Conservation (phyloP, 1,140 invertebrate genomes). For the Polypedilum vanderplanki region DNA sequence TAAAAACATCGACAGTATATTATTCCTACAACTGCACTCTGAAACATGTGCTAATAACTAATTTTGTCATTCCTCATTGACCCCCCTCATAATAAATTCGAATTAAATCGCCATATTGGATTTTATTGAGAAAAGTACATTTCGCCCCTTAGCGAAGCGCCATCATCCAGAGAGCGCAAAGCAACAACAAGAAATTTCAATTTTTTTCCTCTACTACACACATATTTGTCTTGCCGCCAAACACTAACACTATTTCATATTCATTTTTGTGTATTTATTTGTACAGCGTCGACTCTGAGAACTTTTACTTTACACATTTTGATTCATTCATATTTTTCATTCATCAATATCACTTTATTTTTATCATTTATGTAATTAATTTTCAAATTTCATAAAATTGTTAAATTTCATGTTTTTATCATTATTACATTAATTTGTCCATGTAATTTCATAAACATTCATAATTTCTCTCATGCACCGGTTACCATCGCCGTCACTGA, state of each 20-base stretch:
- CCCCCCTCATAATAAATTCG: neutral
- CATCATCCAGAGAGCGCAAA: conserved; percentile 20
- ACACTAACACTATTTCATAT: neutral
- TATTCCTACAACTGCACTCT: neutral
- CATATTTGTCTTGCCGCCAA: conserved; percentile 25
- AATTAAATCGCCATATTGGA: conserved; percentile 26
- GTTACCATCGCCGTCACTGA: neutral
- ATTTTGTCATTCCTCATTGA: neutral
- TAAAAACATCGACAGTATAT: neutral
- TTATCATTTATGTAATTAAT: too few relatives aligned
- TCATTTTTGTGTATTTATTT: neutral
- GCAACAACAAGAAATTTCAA: conserved; percentile 28
- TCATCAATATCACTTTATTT: too few relatives aligned
- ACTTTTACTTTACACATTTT: neutral
- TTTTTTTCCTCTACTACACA: conserved; percentile 25
- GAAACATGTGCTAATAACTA: neutral
- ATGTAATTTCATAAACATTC: neutral
- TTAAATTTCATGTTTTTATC: neutral
- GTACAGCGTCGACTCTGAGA: neutral
- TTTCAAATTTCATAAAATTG: neutral
- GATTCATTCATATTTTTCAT: too few relatives aligned
- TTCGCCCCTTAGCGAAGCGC: neutral
- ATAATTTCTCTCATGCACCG: too few relatives aligned
- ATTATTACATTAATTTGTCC: too few relatives aligned
- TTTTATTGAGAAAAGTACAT: conserved; percentile 24